phyloP scores from a whole-genome alignment of 2,113 vertebrate species.

The Chinchilla lanigera region DNA sequence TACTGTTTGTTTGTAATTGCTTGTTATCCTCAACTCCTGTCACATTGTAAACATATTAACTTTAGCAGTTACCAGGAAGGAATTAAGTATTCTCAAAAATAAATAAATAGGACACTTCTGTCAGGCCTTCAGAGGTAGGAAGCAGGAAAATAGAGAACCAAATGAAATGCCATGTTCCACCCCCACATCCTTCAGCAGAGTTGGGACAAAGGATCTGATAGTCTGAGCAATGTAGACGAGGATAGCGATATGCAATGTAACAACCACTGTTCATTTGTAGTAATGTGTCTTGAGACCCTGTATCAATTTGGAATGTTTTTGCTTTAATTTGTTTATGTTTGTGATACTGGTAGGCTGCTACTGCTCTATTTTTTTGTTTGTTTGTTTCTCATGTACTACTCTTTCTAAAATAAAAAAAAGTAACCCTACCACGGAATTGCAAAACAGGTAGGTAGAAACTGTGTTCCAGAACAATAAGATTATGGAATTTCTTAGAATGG shows the following conservation, averaged over 20 bases:
- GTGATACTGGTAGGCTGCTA: too few species aligned
- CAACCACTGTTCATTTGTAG: too few species aligned
- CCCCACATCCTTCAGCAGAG: background rate
- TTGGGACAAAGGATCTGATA: background rate
- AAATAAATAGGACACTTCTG: slow-evolving; percentile 43
- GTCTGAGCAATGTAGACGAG: too few species aligned
- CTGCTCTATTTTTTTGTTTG: too few species aligned
- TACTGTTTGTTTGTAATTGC: slow-evolving; percentile 71
- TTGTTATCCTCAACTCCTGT: slow-evolving; percentile 60
- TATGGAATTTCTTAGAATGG: background rate
- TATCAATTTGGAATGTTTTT: too few species aligned
- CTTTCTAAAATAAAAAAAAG: too few species aligned
- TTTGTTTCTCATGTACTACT: too few species aligned
- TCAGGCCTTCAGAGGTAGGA: background rate
- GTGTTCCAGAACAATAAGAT: background rate
- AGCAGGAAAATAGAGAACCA: background rate
- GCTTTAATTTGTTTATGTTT: too few species aligned
- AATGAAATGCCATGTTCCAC: background rate
- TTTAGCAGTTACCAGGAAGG: slow-evolving; percentile 35
- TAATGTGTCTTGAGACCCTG: too few species aligned
- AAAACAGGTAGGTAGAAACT: background rate
- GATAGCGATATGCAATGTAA: too few species aligned
- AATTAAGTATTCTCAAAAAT: slow-evolving; percentile 63
- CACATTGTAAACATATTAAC: slow-evolving; percentile 65
- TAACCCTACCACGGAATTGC: background rate